These are phyloP conservation scores for Gasterosteus nipponicus DNA, from an alignment of 2,113 vertebrate genomes.

Conservation along the genomic window DNA sequence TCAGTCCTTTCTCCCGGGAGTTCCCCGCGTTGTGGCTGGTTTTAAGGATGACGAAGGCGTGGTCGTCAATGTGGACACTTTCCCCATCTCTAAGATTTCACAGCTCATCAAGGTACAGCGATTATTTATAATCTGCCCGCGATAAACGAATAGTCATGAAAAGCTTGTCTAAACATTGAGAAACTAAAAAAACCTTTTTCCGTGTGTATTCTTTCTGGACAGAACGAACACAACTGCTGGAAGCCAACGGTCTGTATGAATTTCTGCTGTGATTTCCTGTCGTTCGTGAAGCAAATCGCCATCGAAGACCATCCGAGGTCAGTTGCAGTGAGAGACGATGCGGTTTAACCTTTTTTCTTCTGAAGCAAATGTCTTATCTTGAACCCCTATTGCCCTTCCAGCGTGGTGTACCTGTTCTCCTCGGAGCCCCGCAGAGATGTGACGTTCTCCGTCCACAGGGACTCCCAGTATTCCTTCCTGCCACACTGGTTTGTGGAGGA, in stretches of 20 bases:
- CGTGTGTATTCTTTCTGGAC: slow-evolving; percentile 5
- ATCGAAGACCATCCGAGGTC: slow-evolving; percentile 86
- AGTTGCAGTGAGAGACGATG: slow-evolving; percentile 33
- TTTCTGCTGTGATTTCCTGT: slow-evolving; percentile 90
- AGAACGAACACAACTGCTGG: slow-evolving; percentile 90
- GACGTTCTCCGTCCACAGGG: slow-evolving; percentile 83
- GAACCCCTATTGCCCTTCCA: slow-evolving; percentile 53
- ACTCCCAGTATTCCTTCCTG: slow-evolving; percentile 82
- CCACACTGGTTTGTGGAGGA: slow-evolving; percentile 86
- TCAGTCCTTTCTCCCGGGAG: slow-evolving; percentile 91
- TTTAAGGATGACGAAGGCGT: slow-evolving; percentile 87
- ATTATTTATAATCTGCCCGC: neutral
- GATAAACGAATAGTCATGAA: neutral
- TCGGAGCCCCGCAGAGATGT: slow-evolving; percentile 86
- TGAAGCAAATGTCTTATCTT: neutral
- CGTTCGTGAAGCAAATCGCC: slow-evolving; percentile 82
- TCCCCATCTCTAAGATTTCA: slow-evolving; percentile 87
- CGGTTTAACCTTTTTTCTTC: neutral
- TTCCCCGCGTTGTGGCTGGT: slow-evolving; percentile 88
- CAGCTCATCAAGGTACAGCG: slow-evolving; percentile 84
- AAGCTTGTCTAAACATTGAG: neutral
- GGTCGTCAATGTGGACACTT: slow-evolving; percentile 84
- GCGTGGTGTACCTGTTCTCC: slow-evolving; percentile 87
- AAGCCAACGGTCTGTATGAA: slow-evolving; percentile 93
- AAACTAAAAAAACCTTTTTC: neutral